phyloP scores from a whole-genome alignment of 2,113 vertebrate species.

The Salvelinus fontinalis region DNA sequence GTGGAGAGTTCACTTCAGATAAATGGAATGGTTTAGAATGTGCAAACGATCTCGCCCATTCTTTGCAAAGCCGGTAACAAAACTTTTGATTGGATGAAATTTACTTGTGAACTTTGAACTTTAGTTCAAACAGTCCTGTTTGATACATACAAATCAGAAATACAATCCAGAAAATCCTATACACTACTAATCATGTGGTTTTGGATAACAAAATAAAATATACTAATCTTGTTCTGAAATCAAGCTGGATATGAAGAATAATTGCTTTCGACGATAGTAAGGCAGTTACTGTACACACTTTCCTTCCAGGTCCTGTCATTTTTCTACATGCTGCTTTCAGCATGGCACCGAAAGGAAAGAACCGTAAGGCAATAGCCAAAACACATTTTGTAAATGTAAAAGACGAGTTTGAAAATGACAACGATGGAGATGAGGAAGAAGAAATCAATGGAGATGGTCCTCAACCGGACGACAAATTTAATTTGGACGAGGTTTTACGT shows the following conservation, averaged over 20 bases:
- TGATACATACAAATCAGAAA: neutral
- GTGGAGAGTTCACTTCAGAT: no score
- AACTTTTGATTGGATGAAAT: neutral
- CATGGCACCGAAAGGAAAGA: conserved; percentile 70
- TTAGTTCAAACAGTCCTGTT: neutral
- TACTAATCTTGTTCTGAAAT: neutral
- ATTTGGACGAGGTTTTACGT: conserved; percentile 83
- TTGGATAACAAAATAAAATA: neutral
- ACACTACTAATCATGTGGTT: no score
- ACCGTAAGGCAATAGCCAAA: neutral
- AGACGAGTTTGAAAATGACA: conserved; percentile 18
- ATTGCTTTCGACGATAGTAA: neutral
- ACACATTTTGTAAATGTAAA: conserved; percentile 18
- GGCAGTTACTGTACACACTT: neutral
- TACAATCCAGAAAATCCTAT: no score
- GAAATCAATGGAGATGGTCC: neutral
- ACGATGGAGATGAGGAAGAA: conserved; percentile 19
- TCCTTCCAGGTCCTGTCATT: conserved; percentile 3
- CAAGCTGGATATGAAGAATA: neutral
- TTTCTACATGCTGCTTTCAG: conserved; percentile 37
- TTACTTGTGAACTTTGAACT: conserved; percentile 7
- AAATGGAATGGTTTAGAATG: no score
- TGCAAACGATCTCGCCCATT: no score
- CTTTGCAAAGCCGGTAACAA: neutral
- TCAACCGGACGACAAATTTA: conserved; percentile 67